Evolutionary conservation across 1,140 invertebrate genomes (phyloP).

Genomic region (Pentalonia nigronervosa): DNA sequence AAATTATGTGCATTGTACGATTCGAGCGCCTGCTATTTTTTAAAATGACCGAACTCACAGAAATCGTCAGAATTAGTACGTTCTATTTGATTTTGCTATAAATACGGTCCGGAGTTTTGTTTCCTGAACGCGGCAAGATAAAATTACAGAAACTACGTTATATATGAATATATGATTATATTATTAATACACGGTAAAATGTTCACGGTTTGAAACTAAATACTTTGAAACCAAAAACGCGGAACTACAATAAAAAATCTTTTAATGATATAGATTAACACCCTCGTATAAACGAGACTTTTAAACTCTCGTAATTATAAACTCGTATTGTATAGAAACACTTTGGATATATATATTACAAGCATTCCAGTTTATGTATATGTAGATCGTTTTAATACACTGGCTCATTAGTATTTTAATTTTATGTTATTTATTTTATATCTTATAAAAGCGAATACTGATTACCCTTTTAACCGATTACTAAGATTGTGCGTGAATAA

Average conservation of each 20-base stretch:
- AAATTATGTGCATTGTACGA: neutral
- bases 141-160: neutral
- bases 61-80: neutral
- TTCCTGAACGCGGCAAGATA: neutral
- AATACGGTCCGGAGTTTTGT: neutral
- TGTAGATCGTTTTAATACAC: neutral
- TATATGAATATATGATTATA: neutral
- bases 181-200: neutral
- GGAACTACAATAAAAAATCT: neutral
- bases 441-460: neutral
- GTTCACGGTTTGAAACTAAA: neutral
- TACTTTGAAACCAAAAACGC: neutral
- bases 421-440: neutral
- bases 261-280: neutral
- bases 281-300: neutral
- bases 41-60: neutral
- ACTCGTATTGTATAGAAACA: neutral
- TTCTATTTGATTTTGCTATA: neutral
- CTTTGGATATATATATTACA: neutral
- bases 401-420: neutral
- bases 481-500: neutral
- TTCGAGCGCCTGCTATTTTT: neutral
- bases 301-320: neutral
- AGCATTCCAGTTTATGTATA: neutral
- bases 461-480: neutral